Conservation (phyloP, 2,113 vertebrate genomes). For the Lycaon pictus region DNA sequence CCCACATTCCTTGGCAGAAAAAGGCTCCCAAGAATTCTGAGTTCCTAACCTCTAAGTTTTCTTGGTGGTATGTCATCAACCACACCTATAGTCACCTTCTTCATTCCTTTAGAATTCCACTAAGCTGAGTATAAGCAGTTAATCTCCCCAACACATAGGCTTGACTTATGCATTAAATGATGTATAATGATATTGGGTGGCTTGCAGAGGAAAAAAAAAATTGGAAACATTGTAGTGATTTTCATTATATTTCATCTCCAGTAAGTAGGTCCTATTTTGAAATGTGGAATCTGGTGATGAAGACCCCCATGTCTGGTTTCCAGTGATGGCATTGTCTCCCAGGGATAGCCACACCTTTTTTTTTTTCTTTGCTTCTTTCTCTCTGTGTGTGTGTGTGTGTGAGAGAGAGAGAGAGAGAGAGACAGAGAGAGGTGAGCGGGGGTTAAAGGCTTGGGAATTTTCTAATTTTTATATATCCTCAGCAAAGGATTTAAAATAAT, state of each 20-base stretch:
- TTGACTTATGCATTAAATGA: background rate
- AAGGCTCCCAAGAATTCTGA: slow-evolving; percentile 71
- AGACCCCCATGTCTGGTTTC: background rate
- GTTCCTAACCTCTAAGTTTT: slow-evolving; percentile 66
- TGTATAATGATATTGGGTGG: background rate
- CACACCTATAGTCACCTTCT: slow-evolving; percentile 52
- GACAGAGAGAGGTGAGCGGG: background rate
- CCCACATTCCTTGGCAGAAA: slow-evolving; percentile 84
- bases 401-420: background rate
- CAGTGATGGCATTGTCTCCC: background rate
- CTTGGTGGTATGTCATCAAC: slow-evolving; percentile 78
- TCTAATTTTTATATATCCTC: background rate
- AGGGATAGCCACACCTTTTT: background rate
- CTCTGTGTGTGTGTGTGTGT: no score
- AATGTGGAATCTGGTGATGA: background rate
- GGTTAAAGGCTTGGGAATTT: background rate
- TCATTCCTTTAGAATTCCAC: slow-evolving; percentile 69
- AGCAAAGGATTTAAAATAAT: slow-evolving; percentile 28
- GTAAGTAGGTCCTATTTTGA: background rate
- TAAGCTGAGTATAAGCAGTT: slow-evolving; percentile 64
- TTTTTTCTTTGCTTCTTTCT: background rate
- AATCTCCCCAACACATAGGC: background rate
- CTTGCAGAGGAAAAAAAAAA: background rate
- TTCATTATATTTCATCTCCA: background rate
- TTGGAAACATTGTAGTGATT: background rate